Percentiles rank a stretch among this genome's conserved stretches.
phyloP scores from a whole-genome alignment of 2,888 invertebrate genomes.

The Alloplasta piceator region DNA sequence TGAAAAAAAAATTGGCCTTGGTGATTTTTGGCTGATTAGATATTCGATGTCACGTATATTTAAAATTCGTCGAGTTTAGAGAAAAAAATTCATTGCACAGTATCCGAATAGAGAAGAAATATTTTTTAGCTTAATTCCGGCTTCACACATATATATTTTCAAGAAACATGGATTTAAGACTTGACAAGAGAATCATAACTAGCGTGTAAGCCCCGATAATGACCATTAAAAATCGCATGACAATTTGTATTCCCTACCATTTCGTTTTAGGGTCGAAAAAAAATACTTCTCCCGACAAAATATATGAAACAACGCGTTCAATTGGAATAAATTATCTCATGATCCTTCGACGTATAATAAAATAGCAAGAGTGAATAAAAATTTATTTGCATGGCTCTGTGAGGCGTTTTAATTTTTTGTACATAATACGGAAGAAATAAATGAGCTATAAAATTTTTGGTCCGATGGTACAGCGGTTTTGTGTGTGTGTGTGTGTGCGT shows the following conservation, averaged over 20 bases:
- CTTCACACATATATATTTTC: too few relatives aligned
- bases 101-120: too few relatives aligned
- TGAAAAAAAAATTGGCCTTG: neutral
- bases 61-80: neutral
- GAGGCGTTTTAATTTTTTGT: constrained; percentile 3
- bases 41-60: neutral
- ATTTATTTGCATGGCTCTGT: constrained; percentile 17
- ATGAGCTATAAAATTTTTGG: constrained; percentile 28
- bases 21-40: neutral
- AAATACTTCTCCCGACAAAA: neutral
- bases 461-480: constrained; percentile 14
- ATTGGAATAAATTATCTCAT: too few relatives aligned
- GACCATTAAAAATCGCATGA: neutral
- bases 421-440: constrained; percentile 33
- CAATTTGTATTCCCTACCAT: neutral
- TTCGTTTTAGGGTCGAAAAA: neutral
- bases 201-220: neutral
- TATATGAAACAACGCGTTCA: too few relatives aligned
- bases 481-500: constrained; percentile 24
- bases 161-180: too few relatives aligned
- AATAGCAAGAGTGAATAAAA: too few relatives aligned
- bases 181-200: neutral
- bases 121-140: too few relatives aligned
- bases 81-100: too few relatives aligned
- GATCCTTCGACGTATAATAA: too few relatives aligned